Percentiles rank a stretch among this genome's conserved stretches.
Conservation (phyloP, 2,113 vertebrate genomes). For the Aspiorhynchus laticeps region DNA sequence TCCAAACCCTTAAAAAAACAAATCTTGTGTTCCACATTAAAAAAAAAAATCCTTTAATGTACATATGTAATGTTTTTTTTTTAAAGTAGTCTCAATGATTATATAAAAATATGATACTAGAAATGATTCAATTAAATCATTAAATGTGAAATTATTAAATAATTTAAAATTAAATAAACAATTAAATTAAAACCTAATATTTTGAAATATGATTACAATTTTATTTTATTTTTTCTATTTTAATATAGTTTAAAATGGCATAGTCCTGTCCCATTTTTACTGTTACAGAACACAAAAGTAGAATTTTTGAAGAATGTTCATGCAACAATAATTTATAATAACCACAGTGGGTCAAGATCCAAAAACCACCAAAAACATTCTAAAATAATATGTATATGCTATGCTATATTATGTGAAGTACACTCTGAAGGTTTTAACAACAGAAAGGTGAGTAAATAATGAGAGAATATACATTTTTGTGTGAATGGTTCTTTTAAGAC, state of each 20-base stretch:
- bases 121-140: neutral
- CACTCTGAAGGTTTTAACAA: neutral
- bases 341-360: neutral
- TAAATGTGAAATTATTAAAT: too few species aligned
- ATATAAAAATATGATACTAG: neutral
- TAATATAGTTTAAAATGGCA: too few species aligned
- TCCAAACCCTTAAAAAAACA: neutral
- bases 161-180: too few species aligned
- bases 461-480: neutral
- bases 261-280: too few species aligned
- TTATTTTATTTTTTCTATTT: too few species aligned
- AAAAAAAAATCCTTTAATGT: too few species aligned
- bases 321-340: neutral
- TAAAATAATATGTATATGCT: neutral
- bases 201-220: too few species aligned
- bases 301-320: neutral
- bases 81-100: neutral
- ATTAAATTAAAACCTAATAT: too few species aligned
- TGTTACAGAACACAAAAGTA: too few species aligned
- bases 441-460: neutral
- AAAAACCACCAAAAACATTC: neutral
- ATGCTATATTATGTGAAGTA: neutral
- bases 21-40: too few species aligned
- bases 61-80: too few species aligned
- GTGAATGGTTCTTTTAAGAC: neutral